Conservation (phyloP, 2,888 invertebrate genomes). For the Sturmia bella region DNA sequence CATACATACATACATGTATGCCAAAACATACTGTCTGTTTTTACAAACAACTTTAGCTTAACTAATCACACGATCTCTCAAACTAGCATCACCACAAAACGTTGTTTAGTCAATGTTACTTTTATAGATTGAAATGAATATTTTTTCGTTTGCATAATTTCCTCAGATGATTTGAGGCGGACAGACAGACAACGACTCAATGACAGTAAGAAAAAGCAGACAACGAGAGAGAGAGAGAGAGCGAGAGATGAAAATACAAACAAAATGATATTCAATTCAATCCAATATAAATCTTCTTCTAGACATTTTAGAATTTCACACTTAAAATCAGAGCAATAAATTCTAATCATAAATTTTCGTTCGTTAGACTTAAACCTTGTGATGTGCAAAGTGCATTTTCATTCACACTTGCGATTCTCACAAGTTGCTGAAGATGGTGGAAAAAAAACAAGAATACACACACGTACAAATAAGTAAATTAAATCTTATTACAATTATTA, state of each 20-base stretch:
- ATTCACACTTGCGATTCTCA: slow-evolving; percentile 57
- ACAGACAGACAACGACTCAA: too few species aligned
- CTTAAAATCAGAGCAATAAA: slow-evolving; percentile 69
- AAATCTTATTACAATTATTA: slow-evolving; percentile 62
- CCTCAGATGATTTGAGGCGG: too few species aligned
- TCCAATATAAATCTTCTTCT: slow-evolving; percentile 60
- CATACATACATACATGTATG: background rate
- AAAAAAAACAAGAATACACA: background rate
- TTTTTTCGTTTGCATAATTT: slow-evolving; percentile 23
- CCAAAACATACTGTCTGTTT: background rate
- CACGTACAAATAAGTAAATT: slow-evolving; percentile 21
- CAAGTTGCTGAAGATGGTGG: slow-evolving; percentile 5
- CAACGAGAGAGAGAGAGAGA: background rate
- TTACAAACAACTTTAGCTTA: background rate
- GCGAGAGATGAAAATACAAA: background rate
- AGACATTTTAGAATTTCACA: slow-evolving; percentile 64
- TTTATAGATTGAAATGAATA: slow-evolving; percentile 27
- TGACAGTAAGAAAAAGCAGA: background rate
- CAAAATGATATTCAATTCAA: slow-evolving; percentile 16
- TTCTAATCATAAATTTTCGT: slow-evolving; percentile 64
- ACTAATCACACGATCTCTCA: background rate
- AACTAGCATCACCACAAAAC: slow-evolving; percentile 14
- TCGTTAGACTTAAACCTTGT: slow-evolving; percentile 64
- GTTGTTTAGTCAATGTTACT: slow-evolving; percentile 42
- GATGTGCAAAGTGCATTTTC: slow-evolving; percentile 69